Percentiles rank a stretch among this genome's conserved stretches.
Conservation (phyloP, 2,888 invertebrate species). For the Drosophila subsilvestris region DNA sequence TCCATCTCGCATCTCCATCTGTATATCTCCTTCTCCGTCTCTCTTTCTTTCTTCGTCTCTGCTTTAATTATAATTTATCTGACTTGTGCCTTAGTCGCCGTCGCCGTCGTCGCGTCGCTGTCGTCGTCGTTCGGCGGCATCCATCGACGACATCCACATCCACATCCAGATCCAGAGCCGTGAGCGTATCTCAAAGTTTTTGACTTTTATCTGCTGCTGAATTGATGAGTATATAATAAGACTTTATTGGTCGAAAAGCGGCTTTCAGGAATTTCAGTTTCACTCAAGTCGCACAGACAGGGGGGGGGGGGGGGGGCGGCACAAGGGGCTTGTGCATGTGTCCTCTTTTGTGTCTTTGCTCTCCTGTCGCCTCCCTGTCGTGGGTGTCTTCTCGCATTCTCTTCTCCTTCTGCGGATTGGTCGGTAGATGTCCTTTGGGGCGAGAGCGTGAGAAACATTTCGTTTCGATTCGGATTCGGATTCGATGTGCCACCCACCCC, state of each 20-base stretch:
- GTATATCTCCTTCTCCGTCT: slow-evolving; percentile 28
- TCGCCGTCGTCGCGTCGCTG: not conserved
- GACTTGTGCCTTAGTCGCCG: slow-evolving; percentile 63
- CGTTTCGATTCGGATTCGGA: not conserved
- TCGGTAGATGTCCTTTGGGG: slow-evolving; percentile 60
- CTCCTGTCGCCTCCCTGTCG: slow-evolving; percentile 36
- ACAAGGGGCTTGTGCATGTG: slow-evolving; percentile 7
- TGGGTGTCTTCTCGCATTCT: not conserved
- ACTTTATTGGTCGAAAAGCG: slow-evolving; percentile 78
- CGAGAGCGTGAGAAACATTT: slow-evolving; percentile 73
- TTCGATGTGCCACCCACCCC: slow-evolving; percentile 26
- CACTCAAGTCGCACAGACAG: slow-evolving; percentile 43
- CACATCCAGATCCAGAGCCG: slow-evolving; percentile 46
- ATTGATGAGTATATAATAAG: slow-evolving; percentile 81
- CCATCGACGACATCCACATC: slow-evolving; percentile 44
- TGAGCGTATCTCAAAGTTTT: slow-evolving; percentile 79
- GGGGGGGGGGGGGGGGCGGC: not conserved
- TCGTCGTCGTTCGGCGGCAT: not conserved
- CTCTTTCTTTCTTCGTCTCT: slow-evolving; percentile 60
- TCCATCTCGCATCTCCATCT: slow-evolving; percentile 20
- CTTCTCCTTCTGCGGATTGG: not conserved
- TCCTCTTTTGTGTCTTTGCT: not conserved
- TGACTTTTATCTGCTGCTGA: slow-evolving; percentile 82
- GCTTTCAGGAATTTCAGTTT: slow-evolving; percentile 48
- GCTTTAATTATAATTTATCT: slow-evolving; percentile 81